Evolutionary conservation across 2,113 vertebrate species (phyloP).

Genomic region (Misgurnus mizolepis): DNA sequence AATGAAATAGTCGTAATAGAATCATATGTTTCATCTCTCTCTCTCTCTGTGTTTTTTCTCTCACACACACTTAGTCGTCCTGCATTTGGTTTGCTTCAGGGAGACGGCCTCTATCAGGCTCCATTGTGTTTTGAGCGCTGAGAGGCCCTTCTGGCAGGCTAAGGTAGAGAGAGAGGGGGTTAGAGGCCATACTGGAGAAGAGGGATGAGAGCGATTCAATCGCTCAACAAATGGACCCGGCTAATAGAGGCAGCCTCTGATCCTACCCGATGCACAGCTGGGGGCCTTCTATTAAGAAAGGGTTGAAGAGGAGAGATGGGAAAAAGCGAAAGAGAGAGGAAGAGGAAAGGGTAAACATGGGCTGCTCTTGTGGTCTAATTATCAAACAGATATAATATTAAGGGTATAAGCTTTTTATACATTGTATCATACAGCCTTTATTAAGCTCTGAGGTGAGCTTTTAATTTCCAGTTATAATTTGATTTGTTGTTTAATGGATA

Average conservation of each 20-base stretch:
- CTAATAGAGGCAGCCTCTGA: constrained; percentile 78
- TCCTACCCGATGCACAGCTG: constrained; percentile 77
- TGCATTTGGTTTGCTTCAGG: constrained; percentile 56
- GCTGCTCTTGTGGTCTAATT: constrained; percentile 43
- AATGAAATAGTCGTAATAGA: constrained; percentile 49
- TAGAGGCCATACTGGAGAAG: constrained; percentile 54
- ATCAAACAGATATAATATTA: constrained; percentile 42
- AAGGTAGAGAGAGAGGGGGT: constrained; percentile 42
- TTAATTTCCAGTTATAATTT: too few relatives aligned
- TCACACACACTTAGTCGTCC: constrained; percentile 33
- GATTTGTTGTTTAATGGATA: too few relatives aligned
- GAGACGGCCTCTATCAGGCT: constrained; percentile 56
- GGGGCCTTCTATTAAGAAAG: constrained; percentile 75
- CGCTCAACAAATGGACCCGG: constrained; percentile 77
- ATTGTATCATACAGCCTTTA: not conserved
- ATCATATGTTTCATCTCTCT: constrained; percentile 37
- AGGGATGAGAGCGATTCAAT: constrained; percentile 75
- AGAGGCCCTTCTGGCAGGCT: constrained; percentile 60
- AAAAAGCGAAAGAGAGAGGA: constrained; percentile 37
- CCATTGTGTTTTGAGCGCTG: constrained; percentile 51
- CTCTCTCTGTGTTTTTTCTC: not conserved
- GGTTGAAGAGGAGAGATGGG: constrained; percentile 64
- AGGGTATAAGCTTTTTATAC: constrained; percentile 32
- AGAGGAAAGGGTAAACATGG: constrained; percentile 59
- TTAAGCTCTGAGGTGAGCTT: too few relatives aligned